Evolutionary conservation across 1,140 invertebrate genomes (phyloP).

Genomic region (Drosophila miranda): DNA sequence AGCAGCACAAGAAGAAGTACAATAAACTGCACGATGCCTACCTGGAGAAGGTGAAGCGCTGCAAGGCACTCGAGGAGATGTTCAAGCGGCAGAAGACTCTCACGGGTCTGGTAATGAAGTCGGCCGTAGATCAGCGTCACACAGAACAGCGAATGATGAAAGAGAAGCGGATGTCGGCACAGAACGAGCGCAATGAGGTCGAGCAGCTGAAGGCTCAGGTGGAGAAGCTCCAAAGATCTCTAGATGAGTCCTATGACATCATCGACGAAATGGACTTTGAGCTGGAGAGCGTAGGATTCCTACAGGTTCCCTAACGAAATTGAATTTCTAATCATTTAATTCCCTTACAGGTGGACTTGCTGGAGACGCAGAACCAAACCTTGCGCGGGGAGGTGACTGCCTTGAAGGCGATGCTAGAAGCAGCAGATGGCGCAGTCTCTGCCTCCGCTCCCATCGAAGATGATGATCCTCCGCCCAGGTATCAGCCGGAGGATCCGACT

Average conservation of each 20-base stretch:
- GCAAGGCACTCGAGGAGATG: conserved; percentile 71
- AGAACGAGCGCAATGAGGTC: conserved; percentile 35
- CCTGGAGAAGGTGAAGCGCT: conserved; percentile 72
- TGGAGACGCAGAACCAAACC: conserved; percentile 74
- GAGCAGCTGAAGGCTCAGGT: conserved; percentile 54
- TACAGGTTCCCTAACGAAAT: too few species aligned
- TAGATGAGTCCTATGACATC: conserved; percentile 78
- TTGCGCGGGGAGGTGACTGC: conserved; percentile 59
- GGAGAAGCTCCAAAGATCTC: conserved; percentile 57
- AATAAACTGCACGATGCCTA: conserved; percentile 74
- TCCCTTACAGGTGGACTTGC: conserved; percentile 54
- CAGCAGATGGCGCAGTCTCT: background rate
- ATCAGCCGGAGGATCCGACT: conserved; percentile 21
- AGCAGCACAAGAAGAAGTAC: conserved; percentile 75
- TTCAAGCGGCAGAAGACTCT: conserved; percentile 72
- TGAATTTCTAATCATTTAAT: background rate
- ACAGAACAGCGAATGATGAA: conserved; percentile 57
- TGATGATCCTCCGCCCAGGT: conserved; percentile 59
- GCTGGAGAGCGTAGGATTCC: conserved; percentile 63
- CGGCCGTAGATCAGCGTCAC: conserved; percentile 61
- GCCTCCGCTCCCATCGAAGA: background rate
- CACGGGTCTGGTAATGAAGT: conserved; percentile 76
- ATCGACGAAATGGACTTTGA: conserved; percentile 81
- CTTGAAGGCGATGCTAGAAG: conserved; percentile 27
- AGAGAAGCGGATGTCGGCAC: conserved; percentile 57